phyloP scores from a whole-genome alignment of 2,113 vertebrate species.

The Leptocoma aspasia region DNA sequence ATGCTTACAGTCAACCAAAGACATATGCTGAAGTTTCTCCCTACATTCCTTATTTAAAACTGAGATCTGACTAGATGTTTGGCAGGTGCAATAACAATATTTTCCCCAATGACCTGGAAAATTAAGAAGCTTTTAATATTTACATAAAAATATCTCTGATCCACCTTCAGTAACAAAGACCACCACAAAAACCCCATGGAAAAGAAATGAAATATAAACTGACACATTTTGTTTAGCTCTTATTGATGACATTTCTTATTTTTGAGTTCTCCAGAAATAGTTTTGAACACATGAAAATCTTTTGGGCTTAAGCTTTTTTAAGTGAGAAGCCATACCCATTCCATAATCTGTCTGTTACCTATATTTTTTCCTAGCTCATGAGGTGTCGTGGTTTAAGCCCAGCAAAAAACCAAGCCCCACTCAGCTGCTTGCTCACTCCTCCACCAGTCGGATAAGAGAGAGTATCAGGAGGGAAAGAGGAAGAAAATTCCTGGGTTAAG shows the following conservation, averaged over 20 bases:
- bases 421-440: accelerated
- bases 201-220: neutral
- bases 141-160: neutral
- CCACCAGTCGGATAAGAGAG: neutral
- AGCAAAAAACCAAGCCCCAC: too few species aligned
- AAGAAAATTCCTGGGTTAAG: neutral
- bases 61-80: neutral
- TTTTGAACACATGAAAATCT: neutral
- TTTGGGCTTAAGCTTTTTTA: neutral
- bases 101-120: neutral
- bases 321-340: neutral
- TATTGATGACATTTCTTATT: neutral
- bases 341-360: neutral
- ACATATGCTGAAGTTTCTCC: neutral
- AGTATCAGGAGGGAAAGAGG: neutral
- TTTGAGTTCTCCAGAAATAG: neutral
- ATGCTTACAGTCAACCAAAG: neutral
- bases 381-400: neutral
- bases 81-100: neutral
- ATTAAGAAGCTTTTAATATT: neutral
- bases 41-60: neutral
- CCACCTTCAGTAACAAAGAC: neutral
- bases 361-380: neutral
- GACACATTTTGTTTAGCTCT: neutral
- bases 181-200: neutral